These are phyloP conservation scores for Thamnophis sirtalis DNA, from an alignment of 2,113 vertebrate genomes.

Conservation along the genomic window DNA sequence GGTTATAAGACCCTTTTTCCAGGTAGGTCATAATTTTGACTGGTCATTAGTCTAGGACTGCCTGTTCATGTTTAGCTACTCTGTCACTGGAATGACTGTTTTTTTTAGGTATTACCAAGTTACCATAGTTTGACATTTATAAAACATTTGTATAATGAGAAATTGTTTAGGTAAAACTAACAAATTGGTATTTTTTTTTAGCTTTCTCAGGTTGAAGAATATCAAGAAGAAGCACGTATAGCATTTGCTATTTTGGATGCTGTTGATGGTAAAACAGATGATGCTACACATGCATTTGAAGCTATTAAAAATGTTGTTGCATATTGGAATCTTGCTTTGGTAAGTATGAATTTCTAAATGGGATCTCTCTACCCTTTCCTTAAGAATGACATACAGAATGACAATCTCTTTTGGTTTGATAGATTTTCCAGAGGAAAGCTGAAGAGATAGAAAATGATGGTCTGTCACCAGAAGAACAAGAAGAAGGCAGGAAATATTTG, in stretches of 20 bases:
- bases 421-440: constrained; percentile 92
- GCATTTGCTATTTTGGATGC: constrained; percentile 83
- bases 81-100: too few species aligned
- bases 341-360: constrained; percentile 55
- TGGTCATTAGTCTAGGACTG: background rate
- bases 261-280: constrained; percentile 89
- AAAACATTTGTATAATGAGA: background rate
- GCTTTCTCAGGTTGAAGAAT: constrained; percentile 75
- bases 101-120: background rate
- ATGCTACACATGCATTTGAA: constrained; percentile 87
- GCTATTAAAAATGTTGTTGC: constrained; percentile 84
- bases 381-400: background rate
- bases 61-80: background rate
- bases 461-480: constrained; percentile 81
- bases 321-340: constrained; percentile 90
- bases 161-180: background rate
- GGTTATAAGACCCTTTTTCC: background rate
- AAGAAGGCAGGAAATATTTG: constrained; percentile 80
- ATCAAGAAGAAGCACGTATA: constrained; percentile 84
- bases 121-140: background rate
- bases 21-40: background rate
- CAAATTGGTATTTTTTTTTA: constrained; percentile 44
- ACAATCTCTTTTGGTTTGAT: constrained; percentile 1
- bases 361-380: background rate
- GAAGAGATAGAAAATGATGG: constrained; percentile 87